These are phyloP conservation scores for Drosophila nr. perissopoda DNA, from an alignment of 2,888 invertebrate species.

Conservation along the genomic window DNA sequence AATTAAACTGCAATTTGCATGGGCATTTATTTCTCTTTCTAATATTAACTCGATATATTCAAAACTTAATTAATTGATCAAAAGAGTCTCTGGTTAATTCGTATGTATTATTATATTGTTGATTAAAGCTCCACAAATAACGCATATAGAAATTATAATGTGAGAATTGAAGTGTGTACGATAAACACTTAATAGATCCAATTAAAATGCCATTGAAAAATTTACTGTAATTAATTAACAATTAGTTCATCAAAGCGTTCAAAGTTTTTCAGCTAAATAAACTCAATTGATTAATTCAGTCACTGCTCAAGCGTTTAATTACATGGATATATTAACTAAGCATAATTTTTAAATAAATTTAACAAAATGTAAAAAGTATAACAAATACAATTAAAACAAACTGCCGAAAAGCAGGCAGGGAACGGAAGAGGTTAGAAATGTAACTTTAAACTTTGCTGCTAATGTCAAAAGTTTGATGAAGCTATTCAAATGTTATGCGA, in stretches of 20 bases:
- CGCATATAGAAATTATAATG: background rate
- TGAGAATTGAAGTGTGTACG: background rate
- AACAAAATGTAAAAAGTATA: background rate
- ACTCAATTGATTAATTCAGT: background rate
- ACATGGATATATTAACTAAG: background rate
- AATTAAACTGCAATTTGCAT: background rate
- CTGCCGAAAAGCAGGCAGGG: background rate
- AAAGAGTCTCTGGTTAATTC: no score
- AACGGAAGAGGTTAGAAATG: slow-evolving; percentile 18
- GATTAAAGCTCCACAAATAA: background rate
- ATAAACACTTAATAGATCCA: background rate
- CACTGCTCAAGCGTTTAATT: background rate
- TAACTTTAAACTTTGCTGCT: slow-evolving; percentile 33
- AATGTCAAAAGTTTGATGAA: slow-evolving; percentile 57
- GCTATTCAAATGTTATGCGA: slow-evolving; percentile 50
- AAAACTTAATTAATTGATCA: background rate
- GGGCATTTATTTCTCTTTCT: background rate
- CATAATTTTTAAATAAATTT: background rate
- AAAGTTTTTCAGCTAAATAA: background rate
- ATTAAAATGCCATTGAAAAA: background rate
- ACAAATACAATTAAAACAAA: background rate
- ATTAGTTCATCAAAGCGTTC: background rate
- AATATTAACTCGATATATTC: background rate
- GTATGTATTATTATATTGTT: background rate
- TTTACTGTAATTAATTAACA: background rate